phyloP scores from a whole-genome alignment of 2,888 invertebrate genomes.

The Drosophila algonquin region DNA sequence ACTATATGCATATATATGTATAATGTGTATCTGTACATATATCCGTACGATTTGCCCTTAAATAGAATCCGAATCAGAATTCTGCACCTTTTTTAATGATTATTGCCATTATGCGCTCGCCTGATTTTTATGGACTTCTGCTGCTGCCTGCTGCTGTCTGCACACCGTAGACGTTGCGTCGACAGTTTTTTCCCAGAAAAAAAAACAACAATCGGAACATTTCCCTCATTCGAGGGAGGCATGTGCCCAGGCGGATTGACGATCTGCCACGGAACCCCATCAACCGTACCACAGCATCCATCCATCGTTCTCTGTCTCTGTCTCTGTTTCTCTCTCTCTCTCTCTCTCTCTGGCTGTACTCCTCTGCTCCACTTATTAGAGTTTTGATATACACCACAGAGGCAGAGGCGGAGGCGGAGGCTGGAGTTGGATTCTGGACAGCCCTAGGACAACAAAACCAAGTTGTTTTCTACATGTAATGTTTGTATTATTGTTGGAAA shows the following conservation, averaged over 20 bases:
- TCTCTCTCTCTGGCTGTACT: slow-evolving; percentile 11
- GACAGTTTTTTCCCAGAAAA: slow-evolving; percentile 82
- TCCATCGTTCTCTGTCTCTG: slow-evolving; percentile 9
- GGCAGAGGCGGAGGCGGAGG: too few relatives aligned
- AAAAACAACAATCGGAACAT: slow-evolving; percentile 44
- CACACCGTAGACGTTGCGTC: slow-evolving; percentile 79
- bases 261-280: slow-evolving; percentile 2
- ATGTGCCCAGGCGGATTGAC: slow-evolving; percentile 17
- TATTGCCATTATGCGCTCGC: slow-evolving; percentile 66
- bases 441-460: slow-evolving; percentile 36
- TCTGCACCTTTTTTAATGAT: slow-evolving; percentile 71
- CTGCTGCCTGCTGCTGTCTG: slow-evolving; percentile 13
- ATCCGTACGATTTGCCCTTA: slow-evolving; percentile 60
- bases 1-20: slow-evolving; percentile 1
- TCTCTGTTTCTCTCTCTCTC: background rate
- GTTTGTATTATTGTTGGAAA: slow-evolving; percentile 77
- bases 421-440: slow-evolving; percentile 18
- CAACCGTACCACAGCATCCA: slow-evolving; percentile 15
- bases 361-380: slow-evolving; percentile 67
- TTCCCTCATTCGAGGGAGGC: slow-evolving; percentile 30
- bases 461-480: slow-evolving; percentile 27
- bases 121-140: slow-evolving; percentile 63
- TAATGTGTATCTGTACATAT: slow-evolving; percentile 14
- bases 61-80: slow-evolving; percentile 47
- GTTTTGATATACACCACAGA: slow-evolving; percentile 60